These are phyloP conservation scores for Autographa pulchrina DNA, from an alignment of 2,888 invertebrate species.

Conservation along the genomic window DNA sequence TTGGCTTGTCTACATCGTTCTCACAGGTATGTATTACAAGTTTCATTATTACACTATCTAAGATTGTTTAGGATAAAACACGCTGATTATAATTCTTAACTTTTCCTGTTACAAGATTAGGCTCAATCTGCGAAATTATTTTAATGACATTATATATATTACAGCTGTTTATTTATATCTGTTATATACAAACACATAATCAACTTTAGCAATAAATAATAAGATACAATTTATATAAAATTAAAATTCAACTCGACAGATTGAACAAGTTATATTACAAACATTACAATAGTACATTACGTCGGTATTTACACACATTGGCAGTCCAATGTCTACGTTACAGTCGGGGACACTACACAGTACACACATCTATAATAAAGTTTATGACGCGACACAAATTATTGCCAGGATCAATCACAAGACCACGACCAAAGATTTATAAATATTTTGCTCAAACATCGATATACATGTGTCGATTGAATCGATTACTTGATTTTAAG, in stretches of 20 bases:
- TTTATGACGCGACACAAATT: slow-evolving; percentile 47
- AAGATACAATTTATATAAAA: background rate
- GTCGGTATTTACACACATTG: slow-evolving; percentile 34
- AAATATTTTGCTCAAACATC: background rate
- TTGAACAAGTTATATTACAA: slow-evolving; percentile 27
- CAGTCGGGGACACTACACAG: slow-evolving; percentile 22
- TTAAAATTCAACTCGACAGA: slow-evolving; percentile 6
- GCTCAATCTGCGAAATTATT: slow-evolving; percentile 3
- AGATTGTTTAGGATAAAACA: background rate
- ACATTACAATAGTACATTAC: slow-evolving; percentile 26
- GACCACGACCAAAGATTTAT: slow-evolving; percentile 15
- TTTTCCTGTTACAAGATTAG: slow-evolving; percentile 2
- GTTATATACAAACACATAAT: background rate
- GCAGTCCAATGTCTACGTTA: slow-evolving; percentile 38
- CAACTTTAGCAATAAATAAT: background rate
- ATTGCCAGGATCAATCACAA: slow-evolving; percentile 56
- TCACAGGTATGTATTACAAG: background rate
- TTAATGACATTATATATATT: background rate
- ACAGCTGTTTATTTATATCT: background rate
- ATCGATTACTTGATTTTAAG: background rate
- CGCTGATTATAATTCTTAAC: background rate
- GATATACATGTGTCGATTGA: slow-evolving; percentile 1
- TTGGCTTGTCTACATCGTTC: background rate
- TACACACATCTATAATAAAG: slow-evolving; percentile 17
- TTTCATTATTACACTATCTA: background rate